Evolutionary conservation across 1,140 invertebrate species (phyloP), one percentile per base, ranked within the genome.

Genomic region (Heterodera carotae): DNA sequence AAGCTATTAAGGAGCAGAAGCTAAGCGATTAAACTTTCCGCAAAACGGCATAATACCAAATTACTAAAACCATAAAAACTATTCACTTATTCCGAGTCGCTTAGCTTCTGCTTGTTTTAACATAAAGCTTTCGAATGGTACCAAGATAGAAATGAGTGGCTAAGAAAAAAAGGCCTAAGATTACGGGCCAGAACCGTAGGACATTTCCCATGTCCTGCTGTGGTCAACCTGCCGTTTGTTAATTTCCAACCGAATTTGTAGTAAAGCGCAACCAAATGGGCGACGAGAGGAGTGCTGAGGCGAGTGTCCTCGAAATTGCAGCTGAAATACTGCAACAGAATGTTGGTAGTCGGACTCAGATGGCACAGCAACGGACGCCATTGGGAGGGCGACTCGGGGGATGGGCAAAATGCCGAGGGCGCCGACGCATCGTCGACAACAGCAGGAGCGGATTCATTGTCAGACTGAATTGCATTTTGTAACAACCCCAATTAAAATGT

Each of bases 271-370:
- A 86, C 75, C 66, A 86, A 43, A 69, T 88, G 85, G 2, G 71
- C 86, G 27, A 87, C 78, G 8, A 88, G 72, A 2, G 85, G 84
- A 53, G 86, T 80, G 71, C 80, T 77, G 2, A 84, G 76, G 29
- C 81, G 76, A 5, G 81, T 69, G 68, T 86, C 78, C n/a, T 84
- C 84, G 72, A 86, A 86, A 73, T 86, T 87, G 62, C 76, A 80
- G 0, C 62, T 59, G 34, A 86, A 72, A 69, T 86, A 87, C 34
- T 82, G 75, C 33, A 84, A 70, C 29, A 84, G 66, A 10, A 85
- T 60, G n/a, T 82, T 75, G 7, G 86, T 81, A 33, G 82, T 76
- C n/a, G 43, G 33, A 2, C 76, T 56, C 5, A 74, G n/a, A 69
- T 82, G 56, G 15, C 10, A 15, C 62, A 84, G 78, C 29, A 34